A percentile compares a stretch with the other conserved stretches of the same genome.
Conservation (phyloP, 2,797 vertebrate genomes). For the Cossypha caffra region DNA sequence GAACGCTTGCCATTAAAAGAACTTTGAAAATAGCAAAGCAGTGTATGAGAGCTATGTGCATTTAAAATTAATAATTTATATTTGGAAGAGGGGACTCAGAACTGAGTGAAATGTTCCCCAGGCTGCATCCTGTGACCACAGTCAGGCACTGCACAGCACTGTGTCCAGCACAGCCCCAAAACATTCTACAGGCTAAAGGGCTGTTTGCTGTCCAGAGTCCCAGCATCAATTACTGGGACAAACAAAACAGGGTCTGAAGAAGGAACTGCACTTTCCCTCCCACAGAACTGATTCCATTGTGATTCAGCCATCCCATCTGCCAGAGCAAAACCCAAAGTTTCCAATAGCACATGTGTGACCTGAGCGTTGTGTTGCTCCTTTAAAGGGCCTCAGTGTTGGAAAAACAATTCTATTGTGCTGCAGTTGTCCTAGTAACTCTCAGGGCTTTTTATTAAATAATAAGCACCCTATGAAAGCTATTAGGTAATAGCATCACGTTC, state of each 20-base stretch:
- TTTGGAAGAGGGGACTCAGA: not conserved
- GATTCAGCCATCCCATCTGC: not conserved
- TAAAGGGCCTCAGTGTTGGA: not conserved
- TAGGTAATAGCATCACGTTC: not conserved
- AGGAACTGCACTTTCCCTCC: slow-evolving; percentile 2
- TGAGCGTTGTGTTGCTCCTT: not conserved
- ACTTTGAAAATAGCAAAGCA: not conserved
- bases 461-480: not conserved
- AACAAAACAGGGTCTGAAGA: not conserved
- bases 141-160: not conserved
- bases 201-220: not conserved
- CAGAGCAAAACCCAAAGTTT: not conserved
- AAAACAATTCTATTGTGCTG: not conserved
- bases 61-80: not conserved
- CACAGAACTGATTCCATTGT: not conserved
- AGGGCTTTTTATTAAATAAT: not conserved
- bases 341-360: not conserved
- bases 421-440: not conserved
- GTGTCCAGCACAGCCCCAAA: not conserved
- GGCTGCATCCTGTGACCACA: not conserved
- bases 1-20: not conserved
- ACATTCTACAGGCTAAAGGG: not conserved
- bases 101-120: not conserved
- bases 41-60: not conserved
- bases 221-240: not conserved